Conservation (phyloP, 2,113 vertebrate species). For the Chitala chitala region DNA sequence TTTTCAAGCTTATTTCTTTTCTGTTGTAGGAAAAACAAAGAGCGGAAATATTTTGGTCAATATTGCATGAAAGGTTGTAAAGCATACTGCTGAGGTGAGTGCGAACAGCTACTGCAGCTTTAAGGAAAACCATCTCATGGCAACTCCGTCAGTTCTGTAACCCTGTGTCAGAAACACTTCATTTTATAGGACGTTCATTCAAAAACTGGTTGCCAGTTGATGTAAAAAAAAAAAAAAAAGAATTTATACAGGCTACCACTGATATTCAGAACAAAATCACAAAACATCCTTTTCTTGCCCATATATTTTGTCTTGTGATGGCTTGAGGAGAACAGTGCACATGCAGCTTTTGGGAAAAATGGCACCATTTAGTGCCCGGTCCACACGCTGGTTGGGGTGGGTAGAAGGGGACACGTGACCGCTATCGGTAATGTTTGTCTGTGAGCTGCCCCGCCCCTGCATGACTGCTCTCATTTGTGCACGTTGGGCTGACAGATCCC, state of each 20-base stretch:
- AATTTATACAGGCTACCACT: slow-evolving; percentile 1
- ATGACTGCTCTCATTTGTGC: slow-evolving; percentile 23
- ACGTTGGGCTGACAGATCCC: slow-evolving; percentile 49
- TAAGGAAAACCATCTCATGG: neutral
- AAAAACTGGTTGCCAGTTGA: neutral
- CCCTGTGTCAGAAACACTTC: neutral
- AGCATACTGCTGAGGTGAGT: neutral
- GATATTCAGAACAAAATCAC: slow-evolving; percentile 5
- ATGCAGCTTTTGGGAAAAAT: neutral
- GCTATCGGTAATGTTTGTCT: slow-evolving; percentile 44
- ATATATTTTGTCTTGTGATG: neutral
- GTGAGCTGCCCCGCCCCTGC: slow-evolving; percentile 18
- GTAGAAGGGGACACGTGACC: slow-evolving; percentile 38
- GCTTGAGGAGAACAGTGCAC: neutral
- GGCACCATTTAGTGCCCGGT: neutral
- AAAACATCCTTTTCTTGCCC: neutral
- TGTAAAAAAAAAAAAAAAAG: slow-evolving; percentile 1
- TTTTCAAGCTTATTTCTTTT: slow-evolving; percentile 54
- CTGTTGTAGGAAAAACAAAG: slow-evolving; percentile 47
- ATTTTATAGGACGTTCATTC: neutral
- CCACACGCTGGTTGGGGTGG: slow-evolving; percentile 33
- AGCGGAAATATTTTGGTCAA: neutral
- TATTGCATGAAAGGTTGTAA: neutral
- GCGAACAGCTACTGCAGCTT: neutral
- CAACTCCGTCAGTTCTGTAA: neutral